Base-by-base conservation (phyloP, 2,888 invertebrate species). In the Nebria brevicollis region DNA sequence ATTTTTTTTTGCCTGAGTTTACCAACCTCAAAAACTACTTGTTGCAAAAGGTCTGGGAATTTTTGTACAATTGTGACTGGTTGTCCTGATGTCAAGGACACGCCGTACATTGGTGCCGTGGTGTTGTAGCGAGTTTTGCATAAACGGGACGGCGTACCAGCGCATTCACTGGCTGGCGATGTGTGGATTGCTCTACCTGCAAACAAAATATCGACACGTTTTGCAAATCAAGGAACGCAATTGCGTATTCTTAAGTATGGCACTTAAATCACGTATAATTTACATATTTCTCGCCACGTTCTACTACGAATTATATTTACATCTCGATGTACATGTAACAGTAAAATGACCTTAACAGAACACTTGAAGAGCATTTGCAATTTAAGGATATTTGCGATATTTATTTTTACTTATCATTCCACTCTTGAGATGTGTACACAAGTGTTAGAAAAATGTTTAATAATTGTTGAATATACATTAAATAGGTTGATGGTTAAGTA, bases 101-200 rank as follows among this genome's bases (percentile, higher is more conserved):
- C 96, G n/a, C 97, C 97, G 87, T 96, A 97, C 95, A 97, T 95
- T 0, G 97, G 97, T 20, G 97, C 97, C 70, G 97, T 97, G 26
- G 97, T 97, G 89, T 97, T 97, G 90, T 96, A 97, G 82, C 96
- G 92, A 8, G 97, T 96, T 86, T 95, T 94, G 88, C 97, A 97
- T 65, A 97, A 91, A 82, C 97, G 92, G 26, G 94, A 91, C 1
- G 95, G 94, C 65, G 94, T 93, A 15, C 94, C 93, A 83, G 85
- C 80, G 77, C 87, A 87, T 10, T 89, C 89, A 85, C 87, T 89
- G 79, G 88, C 84, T 80, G 90, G 88, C 83, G 89, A 89, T 34
- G 90, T 88, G 83, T 86, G 86, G 66, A 86, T 82, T 79, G 88
- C 87, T 82, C 87, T 85, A 41, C 84, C 88, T 87, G 79, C 34